Conservation (phyloP, 2,797 vertebrate species). For the Poliocrania exsul region DNA sequence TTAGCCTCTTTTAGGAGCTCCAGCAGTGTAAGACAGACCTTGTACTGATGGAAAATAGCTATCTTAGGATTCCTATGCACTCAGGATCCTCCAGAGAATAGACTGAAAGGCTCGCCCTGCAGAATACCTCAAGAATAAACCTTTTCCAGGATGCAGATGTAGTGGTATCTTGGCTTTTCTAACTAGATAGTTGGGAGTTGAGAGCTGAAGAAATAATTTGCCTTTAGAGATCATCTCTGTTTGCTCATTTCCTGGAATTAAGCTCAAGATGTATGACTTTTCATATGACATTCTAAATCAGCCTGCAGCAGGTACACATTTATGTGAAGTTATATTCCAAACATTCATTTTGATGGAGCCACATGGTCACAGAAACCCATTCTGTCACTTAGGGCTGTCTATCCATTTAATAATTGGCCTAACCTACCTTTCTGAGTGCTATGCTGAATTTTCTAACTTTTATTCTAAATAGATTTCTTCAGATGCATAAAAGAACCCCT, state of each 20-base stretch:
- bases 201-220: neutral
- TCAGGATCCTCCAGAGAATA: neutral
- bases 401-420: neutral
- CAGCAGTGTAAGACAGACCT: neutral
- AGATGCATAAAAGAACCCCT: neutral
- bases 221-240: neutral
- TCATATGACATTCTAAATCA: neutral
- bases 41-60: neutral
- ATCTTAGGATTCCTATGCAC: neutral
- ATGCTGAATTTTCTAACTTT: neutral
- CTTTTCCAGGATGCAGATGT: neutral
- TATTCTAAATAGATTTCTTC: neutral
- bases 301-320: neutral
- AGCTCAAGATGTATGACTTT: neutral
- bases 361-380: neutral
- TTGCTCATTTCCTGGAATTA: neutral
- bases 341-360: neutral
- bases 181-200: neutral
- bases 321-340: neutral
- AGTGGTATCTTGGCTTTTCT: neutral
- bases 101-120: neutral
- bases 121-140: neutral
- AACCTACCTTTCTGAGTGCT: neutral
- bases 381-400: neutral
- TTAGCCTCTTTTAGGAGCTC: neutral